These are phyloP conservation scores for Athripsodes cinereus DNA, from an alignment of 2,888 invertebrate species.

Conservation along the genomic window DNA sequence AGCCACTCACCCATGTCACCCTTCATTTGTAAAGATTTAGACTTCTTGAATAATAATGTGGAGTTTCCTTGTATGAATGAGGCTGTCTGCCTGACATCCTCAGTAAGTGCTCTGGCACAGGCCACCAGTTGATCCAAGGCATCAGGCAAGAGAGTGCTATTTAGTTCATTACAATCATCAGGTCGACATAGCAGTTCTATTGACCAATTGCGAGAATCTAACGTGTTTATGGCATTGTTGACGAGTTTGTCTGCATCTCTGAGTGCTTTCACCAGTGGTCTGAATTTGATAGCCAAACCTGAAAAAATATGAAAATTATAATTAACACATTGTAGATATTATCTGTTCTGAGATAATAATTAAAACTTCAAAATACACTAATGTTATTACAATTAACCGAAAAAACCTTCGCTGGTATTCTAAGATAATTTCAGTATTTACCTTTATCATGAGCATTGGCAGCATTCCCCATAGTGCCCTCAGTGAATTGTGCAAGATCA, in stretches of 20 bases:
- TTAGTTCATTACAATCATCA: constrained; percentile 41
- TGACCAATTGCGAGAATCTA: constrained; percentile 77
- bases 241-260: constrained; percentile 75
- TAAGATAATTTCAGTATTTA: no score
- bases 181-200: constrained; percentile 55
- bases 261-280: constrained; percentile 72
- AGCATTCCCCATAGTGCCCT: constrained; percentile 83
- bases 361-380: no score
- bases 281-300: constrained; percentile 64
- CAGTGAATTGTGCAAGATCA: constrained; percentile 84
- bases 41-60: constrained; percentile 67
- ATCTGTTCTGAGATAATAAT: no score
- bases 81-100: constrained; percentile 83
- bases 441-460: constrained; percentile 76
- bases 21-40: constrained; percentile 34
- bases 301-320: constrained; percentile 22
- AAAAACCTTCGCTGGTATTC: no score
- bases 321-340: no score
- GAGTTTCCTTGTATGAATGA: constrained; percentile 88
- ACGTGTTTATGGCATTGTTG: constrained; percentile 65
- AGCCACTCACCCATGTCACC: constrained; percentile 54
- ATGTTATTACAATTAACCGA: no score
- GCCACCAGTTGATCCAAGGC: constrained; percentile 84
- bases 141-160: constrained; percentile 61
- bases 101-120: constrained; percentile 78